Base-by-base conservation (phyloP, 2,797 vertebrate genomes). In the Linurgus olivaceus region DNA sequence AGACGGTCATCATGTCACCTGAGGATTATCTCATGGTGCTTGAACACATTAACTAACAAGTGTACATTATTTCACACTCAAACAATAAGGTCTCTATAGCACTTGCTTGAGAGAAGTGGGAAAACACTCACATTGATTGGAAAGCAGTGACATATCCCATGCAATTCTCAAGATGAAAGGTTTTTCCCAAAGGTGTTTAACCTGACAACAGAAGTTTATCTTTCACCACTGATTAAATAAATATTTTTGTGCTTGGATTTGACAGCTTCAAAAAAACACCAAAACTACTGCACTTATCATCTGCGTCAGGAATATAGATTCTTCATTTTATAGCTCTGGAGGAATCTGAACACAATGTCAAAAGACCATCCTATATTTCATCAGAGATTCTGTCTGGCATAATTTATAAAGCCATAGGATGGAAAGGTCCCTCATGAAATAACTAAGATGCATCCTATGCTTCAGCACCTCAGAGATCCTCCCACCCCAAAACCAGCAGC, bases 1-100 rank as follows among this genome's bases (percentile, higher is more conserved):
- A 96, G 92, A 95, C 95, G 90, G 95, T 79, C 93, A 70, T 95
- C 86, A 55, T 96, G 96, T 95, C 94, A 96, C 83, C 90, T 72
- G 66, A 95, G 83, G 94, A 97, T 96, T 97, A 97, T 96, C 95
- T 96, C 87, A 82, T 80, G 85, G 94, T 95, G 50, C 52, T 84
- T 89, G 86, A 90, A 94, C 72, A 63, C 92, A 94, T 96, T 96
- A 94, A 92, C 85, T 90, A 95, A 68, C 57, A 92, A 86, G 67
- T 66, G 81, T 81, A 92, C 91, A 86, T 96, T 95, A 94, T 97
- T 95, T 94, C 91, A 96, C 93, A 94, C 58, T 88, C 29, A 2
- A 37, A 80, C 65, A 95, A 88, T 91, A 93, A 93, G 25, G 40
- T 52, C 52, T 94, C 86, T 79, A 79, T 79, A 79, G 37, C 57